Percentiles rank a stretch among this genome's conserved stretches.
phyloP scores from a whole-genome alignment of 2,797 vertebrate genomes.

The Bucorvus abyssinicus region DNA sequence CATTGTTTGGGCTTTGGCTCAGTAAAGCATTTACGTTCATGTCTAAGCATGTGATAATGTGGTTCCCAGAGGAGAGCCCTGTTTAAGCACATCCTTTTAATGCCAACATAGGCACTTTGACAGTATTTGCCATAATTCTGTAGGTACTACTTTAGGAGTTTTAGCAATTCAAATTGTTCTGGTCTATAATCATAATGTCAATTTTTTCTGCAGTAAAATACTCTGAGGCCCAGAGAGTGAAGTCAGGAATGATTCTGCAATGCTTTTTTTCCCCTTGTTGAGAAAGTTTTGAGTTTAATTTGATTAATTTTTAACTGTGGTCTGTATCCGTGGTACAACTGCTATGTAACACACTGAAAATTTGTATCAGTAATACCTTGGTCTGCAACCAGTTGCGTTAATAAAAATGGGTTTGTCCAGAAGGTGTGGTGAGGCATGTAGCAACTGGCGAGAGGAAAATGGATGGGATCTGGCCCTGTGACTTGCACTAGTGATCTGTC shows the following conservation, averaged over 20 bases:
- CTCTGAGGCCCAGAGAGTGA: neutral
- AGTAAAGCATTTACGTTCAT: neutral
- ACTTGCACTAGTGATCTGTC: no score
- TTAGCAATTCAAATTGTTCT: slow-evolving; percentile 45
- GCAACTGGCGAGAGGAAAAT: no score
- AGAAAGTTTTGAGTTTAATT: neutral
- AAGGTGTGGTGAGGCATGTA: neutral
- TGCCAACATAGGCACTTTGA: neutral
- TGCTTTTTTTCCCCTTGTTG: slow-evolving; percentile 27
- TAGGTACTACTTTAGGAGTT: slow-evolving; percentile 7
- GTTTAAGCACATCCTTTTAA: neutral
- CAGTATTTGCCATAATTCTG: slow-evolving; percentile 16
- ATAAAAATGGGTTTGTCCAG: neutral
- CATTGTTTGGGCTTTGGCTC: neutral
- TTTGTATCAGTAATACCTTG: neutral
- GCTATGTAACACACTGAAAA: slow-evolving; percentile 32
- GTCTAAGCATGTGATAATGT: neutral
- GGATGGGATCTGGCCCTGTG: no score
- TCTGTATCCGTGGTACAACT: slow-evolving; percentile 24
- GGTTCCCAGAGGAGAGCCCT: neutral
- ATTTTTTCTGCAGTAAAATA: slow-evolving; percentile 16
- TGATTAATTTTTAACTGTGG: slow-evolving; percentile 45
- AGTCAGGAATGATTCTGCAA: neutral
- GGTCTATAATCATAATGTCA: slow-evolving; percentile 4
- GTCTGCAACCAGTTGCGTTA: neutral